These are phyloP conservation scores for Ormyrus nitidulus DNA, from an alignment of 2,888 invertebrate species.

Conservation along the genomic window DNA sequence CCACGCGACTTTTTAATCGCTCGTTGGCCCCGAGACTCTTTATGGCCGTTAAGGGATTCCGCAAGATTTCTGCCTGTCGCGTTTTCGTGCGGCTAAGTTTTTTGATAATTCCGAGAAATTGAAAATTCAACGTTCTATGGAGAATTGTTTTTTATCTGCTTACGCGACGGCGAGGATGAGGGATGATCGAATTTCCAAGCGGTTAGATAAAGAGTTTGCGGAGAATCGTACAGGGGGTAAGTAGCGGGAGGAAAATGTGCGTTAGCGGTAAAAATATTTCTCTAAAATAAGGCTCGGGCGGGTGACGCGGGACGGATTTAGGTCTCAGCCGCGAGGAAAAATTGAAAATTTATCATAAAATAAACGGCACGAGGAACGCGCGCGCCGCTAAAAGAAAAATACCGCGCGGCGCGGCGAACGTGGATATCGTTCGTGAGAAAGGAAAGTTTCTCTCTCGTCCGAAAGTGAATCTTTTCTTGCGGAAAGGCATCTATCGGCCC, in stretches of 20 bases:
- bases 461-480: slow-evolving; percentile 35
- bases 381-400: not conserved
- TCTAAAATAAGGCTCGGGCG: not conserved
- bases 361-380: slow-evolving; percentile 7
- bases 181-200: not conserved
- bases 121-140: too few relatives aligned
- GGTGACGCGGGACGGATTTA: not conserved
- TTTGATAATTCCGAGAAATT: too few relatives aligned
- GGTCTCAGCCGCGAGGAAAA: not conserved
- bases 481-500: slow-evolving; percentile 22
- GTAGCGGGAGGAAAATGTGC: too few relatives aligned
- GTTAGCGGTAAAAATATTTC: not conserved
- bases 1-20: too few relatives aligned
- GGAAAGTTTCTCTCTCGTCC: not conserved
- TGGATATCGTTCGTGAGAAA: slow-evolving; percentile 13
- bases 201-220: not conserved
- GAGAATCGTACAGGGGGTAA: too few relatives aligned
- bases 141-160: too few relatives aligned
- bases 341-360: slow-evolving; percentile 31
- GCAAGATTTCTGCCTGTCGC: too few relatives aligned
- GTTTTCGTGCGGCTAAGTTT: too few relatives aligned
- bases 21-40: too few relatives aligned
- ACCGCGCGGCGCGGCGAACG: not conserved
- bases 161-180: too few relatives aligned
- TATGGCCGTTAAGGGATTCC: too few relatives aligned